Conservation (phyloP, 2,888 invertebrate species). For the Cylloceria caligata region DNA sequence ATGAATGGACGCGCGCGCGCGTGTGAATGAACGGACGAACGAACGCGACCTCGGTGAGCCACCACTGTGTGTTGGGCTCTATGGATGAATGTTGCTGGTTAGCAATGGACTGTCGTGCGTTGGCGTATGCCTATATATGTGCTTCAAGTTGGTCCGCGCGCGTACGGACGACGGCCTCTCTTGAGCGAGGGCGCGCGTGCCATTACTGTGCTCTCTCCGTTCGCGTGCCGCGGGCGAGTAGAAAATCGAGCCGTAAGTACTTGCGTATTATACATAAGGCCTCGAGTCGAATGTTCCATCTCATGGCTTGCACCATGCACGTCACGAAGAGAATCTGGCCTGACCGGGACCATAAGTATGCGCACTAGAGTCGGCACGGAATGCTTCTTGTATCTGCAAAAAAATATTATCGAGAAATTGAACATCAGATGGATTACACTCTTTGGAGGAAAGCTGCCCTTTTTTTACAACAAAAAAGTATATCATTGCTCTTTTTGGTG, state of each 20-base stretch:
- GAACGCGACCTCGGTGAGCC: conserved; percentile 71
- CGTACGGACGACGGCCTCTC: background rate
- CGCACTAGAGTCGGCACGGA: conserved; percentile 10
- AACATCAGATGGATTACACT: background rate
- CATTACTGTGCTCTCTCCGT: conserved; percentile 42
- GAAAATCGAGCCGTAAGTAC: conserved; percentile 56
- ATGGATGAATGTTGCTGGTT: conserved; percentile 52
- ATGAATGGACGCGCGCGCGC: conserved; percentile 70
- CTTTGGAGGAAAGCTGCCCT: background rate
- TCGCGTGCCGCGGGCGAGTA: conserved; percentile 61
- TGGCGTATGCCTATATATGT: conserved; percentile 56
- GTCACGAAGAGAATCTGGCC: conserved; percentile 2
- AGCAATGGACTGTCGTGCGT: conserved; percentile 54
- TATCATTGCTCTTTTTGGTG: too few species aligned
- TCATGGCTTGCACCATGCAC: conserved; percentile 5
- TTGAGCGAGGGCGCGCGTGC: conserved; percentile 38
- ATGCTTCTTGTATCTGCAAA: conserved; percentile 10
- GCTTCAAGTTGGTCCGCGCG: background rate
- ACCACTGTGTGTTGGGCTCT: conserved; percentile 54
- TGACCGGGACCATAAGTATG: conserved; percentile 6
- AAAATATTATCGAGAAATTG: conserved; percentile 13
- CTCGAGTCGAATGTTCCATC: conserved; percentile 27
- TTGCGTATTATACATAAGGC: conserved; percentile 45
- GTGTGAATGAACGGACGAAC: conserved; percentile 74
- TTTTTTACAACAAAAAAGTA: background rate